Evolutionary conservation across 2,888 invertebrate genomes (phyloP).

Genomic region (Amphipoea lucens): DNA sequence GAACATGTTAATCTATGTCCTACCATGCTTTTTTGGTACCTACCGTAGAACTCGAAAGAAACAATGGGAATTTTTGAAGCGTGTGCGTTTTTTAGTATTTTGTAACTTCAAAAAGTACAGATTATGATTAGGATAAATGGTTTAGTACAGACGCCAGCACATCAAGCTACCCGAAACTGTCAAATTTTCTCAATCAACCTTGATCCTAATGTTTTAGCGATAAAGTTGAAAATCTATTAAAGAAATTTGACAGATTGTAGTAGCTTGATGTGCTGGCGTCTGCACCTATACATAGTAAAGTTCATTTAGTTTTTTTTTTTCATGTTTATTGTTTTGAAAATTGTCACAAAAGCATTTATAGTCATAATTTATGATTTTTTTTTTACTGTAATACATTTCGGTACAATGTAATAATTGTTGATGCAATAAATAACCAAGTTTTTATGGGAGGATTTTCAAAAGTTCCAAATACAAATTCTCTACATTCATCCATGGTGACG

Average conservation of each 20-base stretch:
- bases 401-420: not conserved
- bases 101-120: not conserved
- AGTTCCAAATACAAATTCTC: not conserved
- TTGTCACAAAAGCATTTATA: not conserved
- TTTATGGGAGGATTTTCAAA: not conserved
- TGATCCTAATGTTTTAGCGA: too few species aligned
- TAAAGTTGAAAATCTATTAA: too few species aligned
- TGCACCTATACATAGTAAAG: too few species aligned
- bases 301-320: not conserved
- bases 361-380: not conserved
- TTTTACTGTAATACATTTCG: too few species aligned
- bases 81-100: not conserved
- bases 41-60: not conserved
- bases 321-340: not conserved
- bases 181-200: too few species aligned
- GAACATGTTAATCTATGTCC: slow-evolving; percentile 1
- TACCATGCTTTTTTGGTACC: not conserved
- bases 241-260: too few species aligned
- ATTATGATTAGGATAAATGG: not conserved
- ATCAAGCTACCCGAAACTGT: too few species aligned
- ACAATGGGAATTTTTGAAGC: accelerated
- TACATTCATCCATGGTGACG: not conserved
- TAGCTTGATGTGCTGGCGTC: too few species aligned
- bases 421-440: not conserved
- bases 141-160: too few species aligned